Evolutionary conservation across 1,140 invertebrate species (phyloP).

Genomic region (Halictus rubicundus): DNA sequence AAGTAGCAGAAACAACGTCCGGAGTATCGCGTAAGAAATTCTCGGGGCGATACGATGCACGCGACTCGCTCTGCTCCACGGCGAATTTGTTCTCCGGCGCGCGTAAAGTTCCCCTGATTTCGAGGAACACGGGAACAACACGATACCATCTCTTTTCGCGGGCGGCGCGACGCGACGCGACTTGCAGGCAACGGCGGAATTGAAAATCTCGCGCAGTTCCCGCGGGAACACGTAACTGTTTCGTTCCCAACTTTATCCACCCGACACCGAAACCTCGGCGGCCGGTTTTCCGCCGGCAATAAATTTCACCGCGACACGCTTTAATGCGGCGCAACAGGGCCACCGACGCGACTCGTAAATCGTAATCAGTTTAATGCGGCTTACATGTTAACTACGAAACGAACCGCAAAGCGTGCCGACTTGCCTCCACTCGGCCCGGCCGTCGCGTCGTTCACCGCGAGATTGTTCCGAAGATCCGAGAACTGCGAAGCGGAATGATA

Average conservation of each 20-base stretch:
- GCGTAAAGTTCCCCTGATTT: slow-evolving; percentile 7
- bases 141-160: background rate
- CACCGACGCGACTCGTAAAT: slow-evolving; percentile 34
- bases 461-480: background rate
- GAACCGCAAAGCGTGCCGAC: slow-evolving; percentile 52
- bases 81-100: background rate
- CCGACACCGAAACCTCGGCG: background rate
- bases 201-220: background rate
- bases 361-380: slow-evolving; percentile 71
- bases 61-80: background rate
- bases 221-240: background rate
- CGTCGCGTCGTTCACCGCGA: background rate
- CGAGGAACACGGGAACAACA: background rate
- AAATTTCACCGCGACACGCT: slow-evolving; percentile 14
- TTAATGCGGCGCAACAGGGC: slow-evolving; percentile 37
- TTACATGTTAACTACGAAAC: slow-evolving; percentile 65
- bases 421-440: background rate
- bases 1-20: background rate
- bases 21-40: background rate
- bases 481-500: background rate
- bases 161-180: too few species aligned
- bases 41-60: background rate
- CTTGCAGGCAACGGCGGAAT: background rate
- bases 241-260: background rate
- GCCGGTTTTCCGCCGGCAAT: slow-evolving; percentile 10